Base-by-base conservation (phyloP, 1,140 invertebrate genomes). In the Amphibalanus amphitrite region DNA sequence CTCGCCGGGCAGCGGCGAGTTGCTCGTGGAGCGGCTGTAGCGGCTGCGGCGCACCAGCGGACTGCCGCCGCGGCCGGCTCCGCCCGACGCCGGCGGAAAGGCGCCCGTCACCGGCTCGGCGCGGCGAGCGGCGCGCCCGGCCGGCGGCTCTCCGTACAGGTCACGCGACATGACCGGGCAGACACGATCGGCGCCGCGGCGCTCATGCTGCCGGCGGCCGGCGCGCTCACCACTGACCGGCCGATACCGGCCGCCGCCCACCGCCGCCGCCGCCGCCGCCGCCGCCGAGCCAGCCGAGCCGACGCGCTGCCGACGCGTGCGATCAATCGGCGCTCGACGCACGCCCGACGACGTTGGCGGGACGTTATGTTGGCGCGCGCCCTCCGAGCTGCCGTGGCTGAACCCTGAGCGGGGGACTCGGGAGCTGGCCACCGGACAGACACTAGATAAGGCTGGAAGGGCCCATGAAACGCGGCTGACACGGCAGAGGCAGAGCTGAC, bases 91-190 rank as follows among this genome's bases (percentile, higher is more conserved):
- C 47, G 47, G 47, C 47, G 47, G 47, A 23, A 20, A 59, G 47
- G 47, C 47, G 47, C 47, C 47, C 13, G 47, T 59, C 47, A 59
- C 47, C 47, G 47, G 47, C 47, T 59, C 47, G 17, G 6, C 17
- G 47, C 47, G 47, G 47, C 47, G 47, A 13, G 13, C 6, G 47
- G 17, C 47, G 47, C 47, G 47, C 10, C 47, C 47, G 10, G 47
- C 10, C 47, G 47, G 47, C 47, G 47, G 47, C 47, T 59, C 47
- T 20, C 84, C 84, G 82, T 89, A 89, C 79, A 86, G 85, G 81
- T 89, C 87, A 75, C 87, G 85, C 79, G 87, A 88, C 87, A 89
- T 75, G 64, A 69, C 74, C 72, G 10, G 17, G 10, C 3, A 59
- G 47, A 59, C 13, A 13, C 47, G 6, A 13, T 59, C 47, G 47